Percentiles rank a stretch among this genome's conserved stretches.
phyloP scores from a whole-genome alignment of 1,140 invertebrate species.

The Drosophila subobscura region DNA sequence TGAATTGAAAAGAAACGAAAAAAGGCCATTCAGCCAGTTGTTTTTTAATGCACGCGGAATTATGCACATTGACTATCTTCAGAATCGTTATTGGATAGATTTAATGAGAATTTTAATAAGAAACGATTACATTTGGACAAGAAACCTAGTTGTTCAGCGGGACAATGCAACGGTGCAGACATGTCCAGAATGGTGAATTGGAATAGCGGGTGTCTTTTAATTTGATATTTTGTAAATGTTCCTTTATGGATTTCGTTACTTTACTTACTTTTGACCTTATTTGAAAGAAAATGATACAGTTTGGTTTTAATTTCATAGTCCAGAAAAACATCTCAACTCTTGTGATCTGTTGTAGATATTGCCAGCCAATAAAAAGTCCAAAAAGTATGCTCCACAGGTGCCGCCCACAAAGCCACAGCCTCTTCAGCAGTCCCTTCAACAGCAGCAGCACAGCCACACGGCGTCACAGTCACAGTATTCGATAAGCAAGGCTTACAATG shows the following conservation, averaged over 20 bases:
- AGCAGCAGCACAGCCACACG: conserved; percentile 18
- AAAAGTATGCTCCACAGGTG: conserved; percentile 60
- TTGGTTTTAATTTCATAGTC: conserved; percentile 8
- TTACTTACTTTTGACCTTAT: too few relatives aligned
- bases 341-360: conserved; percentile 73
- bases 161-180: too few relatives aligned
- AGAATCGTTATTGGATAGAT: too few relatives aligned
- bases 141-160: too few relatives aligned
- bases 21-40: too few relatives aligned
- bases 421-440: conserved; percentile 24
- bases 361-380: conserved; percentile 66
- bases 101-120: too few relatives aligned
- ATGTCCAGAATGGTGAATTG: too few relatives aligned
- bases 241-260: neutral
- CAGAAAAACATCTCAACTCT: conserved; percentile 40
- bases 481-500: conserved; percentile 63
- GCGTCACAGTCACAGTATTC: conserved; percentile 62
- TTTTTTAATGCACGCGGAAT: too few relatives aligned
- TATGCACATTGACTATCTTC: too few relatives aligned
- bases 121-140: too few relatives aligned
- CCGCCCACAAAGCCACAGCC: conserved; percentile 43
- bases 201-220: too few relatives aligned
- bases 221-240: neutral
- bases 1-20: too few relatives aligned
- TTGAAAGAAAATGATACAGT: neutral